A percentile compares a stretch with the other conserved stretches of the same genome.
Evolutionary conservation across 2,888 invertebrate genomes (phyloP).

Genomic region (Clitarchus hookeri): DNA sequence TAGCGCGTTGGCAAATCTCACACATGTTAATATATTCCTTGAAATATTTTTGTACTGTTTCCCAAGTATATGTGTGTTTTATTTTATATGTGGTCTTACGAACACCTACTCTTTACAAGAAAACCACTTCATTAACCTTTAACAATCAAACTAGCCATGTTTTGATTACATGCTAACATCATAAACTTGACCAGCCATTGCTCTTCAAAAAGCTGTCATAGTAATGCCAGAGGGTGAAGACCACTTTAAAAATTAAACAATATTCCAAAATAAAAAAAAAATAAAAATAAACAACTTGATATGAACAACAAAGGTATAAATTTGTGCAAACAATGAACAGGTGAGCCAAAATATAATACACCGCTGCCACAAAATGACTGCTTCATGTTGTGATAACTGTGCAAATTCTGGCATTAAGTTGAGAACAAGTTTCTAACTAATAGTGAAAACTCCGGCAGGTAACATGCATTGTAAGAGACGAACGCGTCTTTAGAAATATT

Average conservation of each 20-base stretch:
- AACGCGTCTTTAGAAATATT: too few relatives aligned
- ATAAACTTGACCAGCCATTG: not conserved
- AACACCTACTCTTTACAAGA: not conserved
- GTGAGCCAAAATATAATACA: not conserved
- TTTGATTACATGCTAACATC: not conserved
- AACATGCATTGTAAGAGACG: too few relatives aligned
- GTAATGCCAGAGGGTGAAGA: conserved; percentile 16
- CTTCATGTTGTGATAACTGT: conserved; percentile 11
- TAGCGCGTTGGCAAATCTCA: too few relatives aligned
- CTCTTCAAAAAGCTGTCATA: conserved; percentile 15
- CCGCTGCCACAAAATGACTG: not conserved
- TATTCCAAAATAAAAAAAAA: conserved; percentile 12
- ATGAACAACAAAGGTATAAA: conserved; percentile 11
- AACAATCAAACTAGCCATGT: not conserved
- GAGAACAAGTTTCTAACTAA: too few relatives aligned
- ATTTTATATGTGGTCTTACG: too few relatives aligned
- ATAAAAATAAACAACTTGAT: not conserved
- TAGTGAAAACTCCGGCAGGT: too few relatives aligned
- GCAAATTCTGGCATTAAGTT: conserved; percentile 17
- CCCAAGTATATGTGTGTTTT: too few relatives aligned
- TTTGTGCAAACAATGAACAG: conserved; percentile 22
- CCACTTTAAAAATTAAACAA: conserved; percentile 12
- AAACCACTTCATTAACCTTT: not conserved
- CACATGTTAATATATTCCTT: too few relatives aligned
- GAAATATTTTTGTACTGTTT: too few relatives aligned